Evolutionary conservation across 2,888 invertebrate species (phyloP).

Genomic region (Frankliniella fusca): DNA sequence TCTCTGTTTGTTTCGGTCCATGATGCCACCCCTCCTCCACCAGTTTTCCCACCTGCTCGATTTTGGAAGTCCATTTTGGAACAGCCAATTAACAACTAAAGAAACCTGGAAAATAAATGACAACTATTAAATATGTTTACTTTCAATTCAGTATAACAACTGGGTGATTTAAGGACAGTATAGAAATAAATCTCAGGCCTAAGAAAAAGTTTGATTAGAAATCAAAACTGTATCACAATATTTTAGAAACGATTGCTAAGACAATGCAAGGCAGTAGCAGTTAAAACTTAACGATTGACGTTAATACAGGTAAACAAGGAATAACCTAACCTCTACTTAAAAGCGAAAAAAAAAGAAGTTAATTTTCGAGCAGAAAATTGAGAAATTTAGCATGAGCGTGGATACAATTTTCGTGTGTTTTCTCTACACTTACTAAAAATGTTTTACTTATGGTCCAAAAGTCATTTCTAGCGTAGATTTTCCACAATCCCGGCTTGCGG

Average conservation of each 20-base stretch:
- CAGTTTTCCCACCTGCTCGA: constrained; percentile 97
- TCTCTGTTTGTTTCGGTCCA: constrained; percentile 98
- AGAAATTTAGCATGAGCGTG: too few species aligned
- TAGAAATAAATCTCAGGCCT: too few species aligned
- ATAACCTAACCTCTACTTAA: background rate
- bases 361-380: background rate
- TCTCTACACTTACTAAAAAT: too few species aligned
- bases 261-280: background rate
- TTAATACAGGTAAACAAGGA: background rate
- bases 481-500: too few species aligned
- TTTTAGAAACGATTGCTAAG: background rate
- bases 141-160: background rate
- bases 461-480: too few species aligned
- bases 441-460: too few species aligned
- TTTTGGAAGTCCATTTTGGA: constrained; percentile 94
- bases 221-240: background rate
- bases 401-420: too few species aligned
- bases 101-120: background rate
- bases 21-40: constrained; percentile 98
- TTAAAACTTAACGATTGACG: background rate
- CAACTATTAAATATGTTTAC: too few species aligned
- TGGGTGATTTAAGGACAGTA: background rate
- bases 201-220: background rate
- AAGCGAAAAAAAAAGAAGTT: background rate
- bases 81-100: background rate